Evolutionary conservation across 2,113 vertebrate genomes (phyloP).

Genomic region (Salminus brasiliensis): DNA sequence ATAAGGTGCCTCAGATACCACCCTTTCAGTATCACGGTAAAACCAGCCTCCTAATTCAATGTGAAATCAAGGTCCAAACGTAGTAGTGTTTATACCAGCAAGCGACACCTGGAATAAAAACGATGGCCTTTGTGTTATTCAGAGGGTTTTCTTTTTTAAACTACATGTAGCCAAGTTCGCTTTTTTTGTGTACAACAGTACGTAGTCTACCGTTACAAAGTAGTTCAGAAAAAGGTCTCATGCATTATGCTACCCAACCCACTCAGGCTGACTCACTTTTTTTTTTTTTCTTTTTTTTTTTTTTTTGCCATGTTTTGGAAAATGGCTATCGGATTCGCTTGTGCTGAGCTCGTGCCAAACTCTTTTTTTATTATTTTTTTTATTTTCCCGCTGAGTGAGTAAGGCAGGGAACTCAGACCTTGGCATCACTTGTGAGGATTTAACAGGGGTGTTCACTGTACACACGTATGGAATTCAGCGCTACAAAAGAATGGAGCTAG

Average conservation of each 20-base stretch:
- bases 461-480: slow-evolving; percentile 37
- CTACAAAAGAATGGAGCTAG: slow-evolving; percentile 29
- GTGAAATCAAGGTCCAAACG: neutral
- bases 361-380: too few relatives aligned
- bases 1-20: slow-evolving; percentile 53
- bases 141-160: neutral
- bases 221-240: slow-evolving; percentile 43
- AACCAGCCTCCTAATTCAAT: slow-evolving; percentile 6
- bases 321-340: slow-evolving; percentile 40
- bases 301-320: slow-evolving; percentile 32
- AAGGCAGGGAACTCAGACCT: slow-evolving; percentile 32
- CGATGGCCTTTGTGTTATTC: neutral
- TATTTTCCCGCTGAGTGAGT: slow-evolving; percentile 28
- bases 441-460: slow-evolving; percentile 34
- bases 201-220: slow-evolving; percentile 46
- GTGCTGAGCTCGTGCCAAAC: slow-evolving; percentile 35
- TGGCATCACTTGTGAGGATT: slow-evolving; percentile 49
- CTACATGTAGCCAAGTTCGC: slow-evolving; percentile 17
- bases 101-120: slow-evolving; percentile 18
- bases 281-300: slow-evolving; percentile 36
- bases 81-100: neutral
- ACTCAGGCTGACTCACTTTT: slow-evolving; percentile 3
- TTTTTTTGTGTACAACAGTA: slow-evolving; percentile 42
- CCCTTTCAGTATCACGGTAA: slow-evolving; percentile 15
- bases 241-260: slow-evolving; percentile 49